Percentiles rank a stretch among this genome's conserved stretches.
Evolutionary conservation across 2,888 invertebrate genomes (phyloP).

Genomic region (Pachymerium ferrugineum): DNA sequence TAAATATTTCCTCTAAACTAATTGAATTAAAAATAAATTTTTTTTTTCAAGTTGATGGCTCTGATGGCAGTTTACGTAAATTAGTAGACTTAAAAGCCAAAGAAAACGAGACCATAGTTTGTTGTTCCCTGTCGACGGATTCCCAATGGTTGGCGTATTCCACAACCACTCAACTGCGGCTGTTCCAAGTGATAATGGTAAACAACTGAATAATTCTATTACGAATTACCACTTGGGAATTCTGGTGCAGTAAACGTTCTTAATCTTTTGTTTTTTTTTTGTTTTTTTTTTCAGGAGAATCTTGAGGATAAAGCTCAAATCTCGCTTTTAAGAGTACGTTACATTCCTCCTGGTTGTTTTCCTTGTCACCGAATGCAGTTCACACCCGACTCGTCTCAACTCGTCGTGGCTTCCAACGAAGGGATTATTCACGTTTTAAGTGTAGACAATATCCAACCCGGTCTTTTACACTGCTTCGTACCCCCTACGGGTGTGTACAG

Average conservation of each 20-base stretch:
- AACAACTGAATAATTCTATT: background rate
- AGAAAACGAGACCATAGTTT: constrained; percentile 61
- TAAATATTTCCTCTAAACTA: background rate
- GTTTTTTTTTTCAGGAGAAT: constrained; percentile 34
- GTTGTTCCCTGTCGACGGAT: constrained; percentile 64
- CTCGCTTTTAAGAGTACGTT: background rate
- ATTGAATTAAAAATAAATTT: background rate
- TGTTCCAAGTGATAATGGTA: constrained; percentile 60
- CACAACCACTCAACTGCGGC: constrained; percentile 59
- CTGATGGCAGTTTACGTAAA: constrained; percentile 56
- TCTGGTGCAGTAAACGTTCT: background rate
- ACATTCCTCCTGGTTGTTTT: constrained; percentile 4
- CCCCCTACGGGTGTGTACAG: constrained; percentile 7
- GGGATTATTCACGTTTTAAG: background rate
- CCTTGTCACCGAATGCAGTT: constrained; percentile 17
- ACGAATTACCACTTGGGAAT: background rate
- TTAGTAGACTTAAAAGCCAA: constrained; percentile 63
- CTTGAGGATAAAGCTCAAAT: background rate
- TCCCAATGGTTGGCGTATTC: constrained; percentile 71
- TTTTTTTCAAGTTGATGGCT: background rate
- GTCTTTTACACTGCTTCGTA: background rate
- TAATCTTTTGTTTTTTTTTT: constrained; percentile 31
- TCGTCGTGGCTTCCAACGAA: background rate
- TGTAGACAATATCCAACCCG: constrained; percentile 20
- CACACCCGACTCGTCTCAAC: background rate